Conservation (phyloP, 2,888 invertebrate genomes). For the Melanargia galathea region DNA sequence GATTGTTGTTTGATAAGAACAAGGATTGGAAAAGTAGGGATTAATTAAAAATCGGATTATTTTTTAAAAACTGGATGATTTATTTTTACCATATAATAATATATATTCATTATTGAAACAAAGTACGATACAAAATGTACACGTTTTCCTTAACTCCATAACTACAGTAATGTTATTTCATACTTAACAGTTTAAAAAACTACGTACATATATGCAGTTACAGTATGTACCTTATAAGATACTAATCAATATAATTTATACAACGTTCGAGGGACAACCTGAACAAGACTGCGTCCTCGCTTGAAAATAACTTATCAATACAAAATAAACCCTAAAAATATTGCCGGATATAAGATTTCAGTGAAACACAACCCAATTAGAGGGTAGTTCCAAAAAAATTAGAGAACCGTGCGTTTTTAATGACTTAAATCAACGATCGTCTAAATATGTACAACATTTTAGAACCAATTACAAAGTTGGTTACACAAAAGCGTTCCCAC, state of each 20-base stretch:
- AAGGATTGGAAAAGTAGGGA: constrained; percentile 12
- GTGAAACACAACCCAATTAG: constrained; percentile 60
- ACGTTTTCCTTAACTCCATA: constrained; percentile 81
- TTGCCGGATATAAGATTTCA: constrained; percentile 64
- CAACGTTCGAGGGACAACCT: constrained; percentile 66
- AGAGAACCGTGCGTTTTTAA: constrained; percentile 50
- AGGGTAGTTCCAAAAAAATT: constrained; percentile 45
- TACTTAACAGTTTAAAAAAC: constrained; percentile 83
- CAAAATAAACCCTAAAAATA: constrained; percentile 62
- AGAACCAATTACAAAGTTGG: constrained; percentile 65
- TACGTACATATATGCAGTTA: constrained; percentile 82
- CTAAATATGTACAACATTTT: constrained; percentile 69
- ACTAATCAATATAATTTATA: constrained; percentile 80
- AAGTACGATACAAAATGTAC: constrained; percentile 90
- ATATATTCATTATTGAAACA: constrained; percentile 87
- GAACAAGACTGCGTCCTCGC: constrained; percentile 53
- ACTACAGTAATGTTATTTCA: constrained; percentile 75
- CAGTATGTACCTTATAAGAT: constrained; percentile 67
- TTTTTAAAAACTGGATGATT: constrained; percentile 85
- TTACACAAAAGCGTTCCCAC: constrained; percentile 58
- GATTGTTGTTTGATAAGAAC: background rate
- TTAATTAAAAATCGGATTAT: constrained; percentile 69
- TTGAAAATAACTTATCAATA: constrained; percentile 50
- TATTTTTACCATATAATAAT: constrained; percentile 86
- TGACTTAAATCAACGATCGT: constrained; percentile 50